Conservation (phyloP, 2,888 invertebrate genomes). For the Drosophila fulvimacula region DNA sequence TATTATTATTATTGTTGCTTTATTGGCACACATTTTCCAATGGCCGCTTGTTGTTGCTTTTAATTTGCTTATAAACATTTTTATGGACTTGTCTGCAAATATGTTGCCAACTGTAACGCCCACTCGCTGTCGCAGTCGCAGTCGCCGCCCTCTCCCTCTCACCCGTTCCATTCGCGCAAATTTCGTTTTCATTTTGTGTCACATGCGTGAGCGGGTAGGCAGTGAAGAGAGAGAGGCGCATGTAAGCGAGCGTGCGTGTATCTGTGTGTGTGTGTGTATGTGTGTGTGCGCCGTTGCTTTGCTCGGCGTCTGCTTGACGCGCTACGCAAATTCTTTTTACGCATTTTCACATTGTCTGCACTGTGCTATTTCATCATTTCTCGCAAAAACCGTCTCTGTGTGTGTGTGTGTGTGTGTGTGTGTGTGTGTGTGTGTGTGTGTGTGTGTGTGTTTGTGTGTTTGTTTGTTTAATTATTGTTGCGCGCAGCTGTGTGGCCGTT, state of each 20-base stretch:
- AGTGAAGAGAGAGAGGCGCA: constrained; percentile 8
- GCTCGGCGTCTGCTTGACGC: constrained; percentile 73
- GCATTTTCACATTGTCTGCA: constrained; percentile 71
- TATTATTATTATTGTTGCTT: constrained; percentile 47
- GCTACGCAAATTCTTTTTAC: constrained; percentile 67
- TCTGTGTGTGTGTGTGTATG: constrained; percentile 19
- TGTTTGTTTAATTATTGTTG: constrained; percentile 23
- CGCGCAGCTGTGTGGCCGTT: constrained; percentile 51
- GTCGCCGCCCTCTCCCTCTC: constrained; percentile 2
- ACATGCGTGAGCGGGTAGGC: constrained; percentile 48
- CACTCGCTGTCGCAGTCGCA: constrained; percentile 34
- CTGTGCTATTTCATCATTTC: constrained; percentile 70
- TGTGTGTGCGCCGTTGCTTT: constrained; percentile 2
- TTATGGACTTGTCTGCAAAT: constrained; percentile 57
- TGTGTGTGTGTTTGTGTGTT: constrained; percentile 4
- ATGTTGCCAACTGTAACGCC: constrained; percentile 58
- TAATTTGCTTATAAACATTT: constrained; percentile 62
- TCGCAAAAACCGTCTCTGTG: constrained; percentile 46
- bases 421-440: constrained; percentile 7
- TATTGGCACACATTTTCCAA: constrained; percentile 58
- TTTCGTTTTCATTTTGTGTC: constrained; percentile 66
- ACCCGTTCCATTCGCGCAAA: constrained; percentile 38
- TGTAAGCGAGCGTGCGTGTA: constrained; percentile 13
- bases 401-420: constrained; percentile 2
- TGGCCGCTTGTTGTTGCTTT: constrained; percentile 32